These are phyloP conservation scores for Aporrectodea caliginosa DNA, from an alignment of 1,140 invertebrate species.

Conservation along the genomic window DNA sequence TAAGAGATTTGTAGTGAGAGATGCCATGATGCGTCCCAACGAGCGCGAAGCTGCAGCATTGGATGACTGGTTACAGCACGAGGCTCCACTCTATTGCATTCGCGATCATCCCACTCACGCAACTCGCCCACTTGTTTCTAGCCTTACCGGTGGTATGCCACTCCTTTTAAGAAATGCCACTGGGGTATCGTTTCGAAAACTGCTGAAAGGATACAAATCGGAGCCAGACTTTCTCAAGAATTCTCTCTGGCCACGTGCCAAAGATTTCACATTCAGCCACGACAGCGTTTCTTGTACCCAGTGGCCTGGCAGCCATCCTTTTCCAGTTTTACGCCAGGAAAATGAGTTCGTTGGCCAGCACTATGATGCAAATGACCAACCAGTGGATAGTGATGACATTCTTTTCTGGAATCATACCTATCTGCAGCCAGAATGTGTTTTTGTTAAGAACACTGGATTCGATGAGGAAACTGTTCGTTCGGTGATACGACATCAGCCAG, in stretches of 20 bases:
- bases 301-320: constrained; percentile 26
- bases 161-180: neutral
- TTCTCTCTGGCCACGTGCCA: constrained; percentile 21
- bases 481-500: constrained; percentile 24
- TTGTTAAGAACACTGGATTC: constrained; percentile 34
- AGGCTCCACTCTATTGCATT: constrained; percentile 25
- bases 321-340: constrained; percentile 29
- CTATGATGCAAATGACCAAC: constrained; percentile 32
- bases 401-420: constrained; percentile 22
- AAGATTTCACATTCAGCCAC: constrained; percentile 21
- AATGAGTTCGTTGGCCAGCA: constrained; percentile 31
- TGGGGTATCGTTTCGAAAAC: neutral
- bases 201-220: constrained; percentile 16
- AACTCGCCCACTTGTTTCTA: neutral
- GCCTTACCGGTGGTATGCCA: constrained; percentile 29
- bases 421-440: constrained; percentile 22
- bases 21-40: constrained; percentile 24
- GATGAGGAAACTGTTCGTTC: constrained; percentile 22
- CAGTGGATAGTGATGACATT: constrained; percentile 8
- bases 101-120: constrained; percentile 29
- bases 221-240: constrained; percentile 22
- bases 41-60: constrained; percentile 27
- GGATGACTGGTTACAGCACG: constrained; percentile 23
- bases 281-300: constrained; percentile 31
- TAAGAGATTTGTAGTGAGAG: constrained; percentile 29